Percentiles rank a stretch among this genome's conserved stretches.
phyloP scores from a whole-genome alignment of 2,797 vertebrate species.

The Tokudaia tokunoshimensis region DNA sequence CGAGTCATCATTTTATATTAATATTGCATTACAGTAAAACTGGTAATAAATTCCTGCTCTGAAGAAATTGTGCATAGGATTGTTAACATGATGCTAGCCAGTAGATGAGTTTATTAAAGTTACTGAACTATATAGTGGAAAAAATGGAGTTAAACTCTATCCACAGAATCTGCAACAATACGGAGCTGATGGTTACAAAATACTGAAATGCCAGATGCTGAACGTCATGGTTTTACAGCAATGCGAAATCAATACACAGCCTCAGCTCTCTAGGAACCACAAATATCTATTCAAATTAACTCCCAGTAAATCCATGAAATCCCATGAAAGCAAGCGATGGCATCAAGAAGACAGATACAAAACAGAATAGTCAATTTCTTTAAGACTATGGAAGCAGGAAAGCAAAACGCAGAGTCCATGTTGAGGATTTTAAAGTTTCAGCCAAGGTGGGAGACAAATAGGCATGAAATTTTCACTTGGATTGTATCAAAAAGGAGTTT shows the following conservation, averaged over 20 bases:
- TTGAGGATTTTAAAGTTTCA: slow-evolving; percentile 25
- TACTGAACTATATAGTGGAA: slow-evolving; percentile 84
- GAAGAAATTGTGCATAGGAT: slow-evolving; percentile 78
- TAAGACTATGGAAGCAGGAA: slow-evolving; percentile 55
- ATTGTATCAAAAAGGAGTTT: slow-evolving; percentile 54
- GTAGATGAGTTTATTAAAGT: slow-evolving; percentile 81
- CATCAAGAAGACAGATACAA: not conserved
- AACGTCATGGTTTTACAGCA: slow-evolving; percentile 52
- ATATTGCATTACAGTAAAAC: slow-evolving; percentile 84
- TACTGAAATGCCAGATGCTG: slow-evolving; percentile 60
- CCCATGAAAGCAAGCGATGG: slow-evolving; percentile 57
- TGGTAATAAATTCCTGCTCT: slow-evolving; percentile 80
- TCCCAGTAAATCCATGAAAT: slow-evolving; percentile 58
- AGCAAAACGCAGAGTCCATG: not conserved
- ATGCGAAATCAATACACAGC: slow-evolving; percentile 49
- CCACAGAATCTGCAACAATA: slow-evolving; percentile 73
- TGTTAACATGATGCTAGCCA: slow-evolving; percentile 73
- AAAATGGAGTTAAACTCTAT: slow-evolving; percentile 81
- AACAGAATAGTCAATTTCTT: not conserved
- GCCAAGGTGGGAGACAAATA: slow-evolving; percentile 36
- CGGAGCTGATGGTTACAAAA: slow-evolving; percentile 71
- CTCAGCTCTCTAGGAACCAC: slow-evolving; percentile 68
- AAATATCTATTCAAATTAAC: slow-evolving; percentile 25
- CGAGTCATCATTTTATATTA: slow-evolving; percentile 80
- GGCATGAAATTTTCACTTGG: slow-evolving; percentile 27